These are phyloP conservation scores for Taenaris catops DNA, from an alignment of 2,888 invertebrate species.

Conservation along the genomic window DNA sequence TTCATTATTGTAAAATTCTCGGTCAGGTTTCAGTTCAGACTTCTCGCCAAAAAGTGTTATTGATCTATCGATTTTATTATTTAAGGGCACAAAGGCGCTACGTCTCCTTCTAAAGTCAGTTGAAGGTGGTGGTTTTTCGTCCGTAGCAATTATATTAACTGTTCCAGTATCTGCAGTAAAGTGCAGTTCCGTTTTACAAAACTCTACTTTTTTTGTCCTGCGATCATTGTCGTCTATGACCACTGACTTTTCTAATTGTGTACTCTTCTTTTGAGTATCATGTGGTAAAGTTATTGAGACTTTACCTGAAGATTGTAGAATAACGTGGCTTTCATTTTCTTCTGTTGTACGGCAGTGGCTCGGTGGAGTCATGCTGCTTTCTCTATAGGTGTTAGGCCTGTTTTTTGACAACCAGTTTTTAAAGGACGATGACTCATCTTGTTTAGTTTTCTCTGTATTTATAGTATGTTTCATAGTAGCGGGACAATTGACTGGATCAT, in stretches of 20 bases:
- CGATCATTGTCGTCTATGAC: conserved; percentile 55
- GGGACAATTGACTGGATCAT: conserved; percentile 36
- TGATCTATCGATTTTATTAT: conserved; percentile 68
- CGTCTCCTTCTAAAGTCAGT: conserved; percentile 87
- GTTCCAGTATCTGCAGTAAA: conserved; percentile 92
- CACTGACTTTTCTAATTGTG: conserved; percentile 36
- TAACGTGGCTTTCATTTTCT: conserved; percentile 48
- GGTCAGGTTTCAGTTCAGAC: too few species aligned
- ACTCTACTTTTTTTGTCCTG: conserved; percentile 87
- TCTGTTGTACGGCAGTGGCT: conserved; percentile 42
- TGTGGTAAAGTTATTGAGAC: conserved; percentile 61
- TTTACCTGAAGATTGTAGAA: conserved; percentile 60
- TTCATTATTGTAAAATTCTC: too few species aligned
- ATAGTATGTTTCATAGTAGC: conserved; percentile 27
- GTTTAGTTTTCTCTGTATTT: conserved; percentile 35
- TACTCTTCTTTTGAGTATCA: conserved; percentile 43
- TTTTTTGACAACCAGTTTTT: conserved; percentile 67
- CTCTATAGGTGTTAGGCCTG: conserved; percentile 43
- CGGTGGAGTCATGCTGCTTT: conserved; percentile 34
- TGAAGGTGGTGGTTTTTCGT: conserved; percentile 92
- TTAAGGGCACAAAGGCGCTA: conserved; percentile 69
- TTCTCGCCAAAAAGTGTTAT: conserved; percentile 83
- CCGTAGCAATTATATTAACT: conserved; percentile 92
- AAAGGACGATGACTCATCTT: conserved; percentile 51
- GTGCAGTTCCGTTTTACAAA: conserved; percentile 93